phyloP scores from a whole-genome alignment of 2,113 vertebrate species.

The Toxotes jaculatrix region DNA sequence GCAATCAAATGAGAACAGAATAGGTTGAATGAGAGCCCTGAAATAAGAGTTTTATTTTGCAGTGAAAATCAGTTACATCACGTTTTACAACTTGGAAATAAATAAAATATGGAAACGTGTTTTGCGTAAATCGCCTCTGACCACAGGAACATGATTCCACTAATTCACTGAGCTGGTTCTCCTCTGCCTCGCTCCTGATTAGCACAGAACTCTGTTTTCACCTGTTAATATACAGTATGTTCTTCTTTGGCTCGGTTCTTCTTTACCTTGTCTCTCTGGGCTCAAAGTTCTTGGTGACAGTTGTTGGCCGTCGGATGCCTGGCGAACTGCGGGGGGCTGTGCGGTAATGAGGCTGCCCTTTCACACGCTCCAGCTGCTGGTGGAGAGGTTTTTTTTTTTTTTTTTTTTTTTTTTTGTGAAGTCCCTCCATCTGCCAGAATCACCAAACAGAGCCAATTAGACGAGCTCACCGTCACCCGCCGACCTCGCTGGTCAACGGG shows the following conservation, averaged over 20 bases:
- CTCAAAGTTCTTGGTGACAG: background rate
- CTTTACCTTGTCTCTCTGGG: background rate
- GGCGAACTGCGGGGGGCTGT: slow-evolving; percentile 1
- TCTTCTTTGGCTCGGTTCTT: no score
- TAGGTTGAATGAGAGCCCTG: no score
- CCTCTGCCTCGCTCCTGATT: no score
- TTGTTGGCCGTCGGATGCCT: background rate
- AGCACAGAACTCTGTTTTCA: no score
- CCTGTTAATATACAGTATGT: no score
- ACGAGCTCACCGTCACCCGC: background rate
- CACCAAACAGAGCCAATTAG: slow-evolving; percentile 46
- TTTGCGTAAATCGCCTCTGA: no score
- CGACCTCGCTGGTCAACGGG: slow-evolving; percentile 3
- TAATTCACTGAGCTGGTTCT: no score
- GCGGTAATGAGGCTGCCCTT: slow-evolving; percentile 55
- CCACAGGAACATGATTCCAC: no score
- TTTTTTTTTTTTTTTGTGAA: background rate
- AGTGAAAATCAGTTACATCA: background rate
- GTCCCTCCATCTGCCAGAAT: background rate
- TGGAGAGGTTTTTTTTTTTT: background rate
- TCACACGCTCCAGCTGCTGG: slow-evolving; percentile 14
- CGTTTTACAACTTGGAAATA: no score
- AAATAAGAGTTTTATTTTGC: background rate
- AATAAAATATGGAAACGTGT: no score
- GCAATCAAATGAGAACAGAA: background rate